These are phyloP conservation scores for Caenorhabditis latens DNA, from an alignment of 1,140 invertebrate genomes.

Conservation along the genomic window DNA sequence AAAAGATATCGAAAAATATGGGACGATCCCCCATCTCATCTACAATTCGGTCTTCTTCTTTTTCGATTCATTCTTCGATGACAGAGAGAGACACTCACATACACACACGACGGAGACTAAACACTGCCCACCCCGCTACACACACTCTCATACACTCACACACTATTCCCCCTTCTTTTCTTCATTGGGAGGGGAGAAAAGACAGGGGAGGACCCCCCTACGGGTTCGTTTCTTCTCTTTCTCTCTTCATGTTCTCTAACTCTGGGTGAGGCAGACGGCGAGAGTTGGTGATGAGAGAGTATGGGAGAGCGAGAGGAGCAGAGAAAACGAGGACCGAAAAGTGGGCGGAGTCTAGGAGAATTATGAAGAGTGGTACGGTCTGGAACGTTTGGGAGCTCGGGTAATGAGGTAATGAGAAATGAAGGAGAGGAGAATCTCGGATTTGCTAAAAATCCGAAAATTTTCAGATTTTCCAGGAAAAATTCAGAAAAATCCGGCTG, in stretches of 20 bases:
- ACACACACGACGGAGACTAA: not conserved
- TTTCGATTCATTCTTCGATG: too few species aligned
- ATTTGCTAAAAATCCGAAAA: too few species aligned
- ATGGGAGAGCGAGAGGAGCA: not conserved
- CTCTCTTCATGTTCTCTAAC: not conserved
- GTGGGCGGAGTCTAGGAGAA: slow-evolving; percentile 2
- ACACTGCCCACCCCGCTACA: not conserved
- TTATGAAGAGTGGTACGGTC: not conserved
- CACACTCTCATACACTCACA: slow-evolving; percentile 22
- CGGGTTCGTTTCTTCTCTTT: not conserved
- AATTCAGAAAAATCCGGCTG: too few species aligned
- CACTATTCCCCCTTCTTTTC: not conserved
- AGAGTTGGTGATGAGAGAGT: not conserved
- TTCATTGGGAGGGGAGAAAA: too few species aligned
- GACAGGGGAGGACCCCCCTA: too few species aligned
- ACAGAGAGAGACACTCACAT: not conserved
- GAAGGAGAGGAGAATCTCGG: too few species aligned
- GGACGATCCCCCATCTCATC: too few species aligned
- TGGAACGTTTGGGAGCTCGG: not conserved
- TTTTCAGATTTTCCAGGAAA: too few species aligned
- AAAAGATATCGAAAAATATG: too few species aligned
- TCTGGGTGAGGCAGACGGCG: not conserved
- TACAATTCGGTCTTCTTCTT: too few species aligned
- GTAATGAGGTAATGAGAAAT: not conserved
- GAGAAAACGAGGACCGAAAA: not conserved